Evolutionary conservation across 2,888 invertebrate species (phyloP), one percentile per base, ranked within the genome.

Genomic region (Tenthredo notha): DNA sequence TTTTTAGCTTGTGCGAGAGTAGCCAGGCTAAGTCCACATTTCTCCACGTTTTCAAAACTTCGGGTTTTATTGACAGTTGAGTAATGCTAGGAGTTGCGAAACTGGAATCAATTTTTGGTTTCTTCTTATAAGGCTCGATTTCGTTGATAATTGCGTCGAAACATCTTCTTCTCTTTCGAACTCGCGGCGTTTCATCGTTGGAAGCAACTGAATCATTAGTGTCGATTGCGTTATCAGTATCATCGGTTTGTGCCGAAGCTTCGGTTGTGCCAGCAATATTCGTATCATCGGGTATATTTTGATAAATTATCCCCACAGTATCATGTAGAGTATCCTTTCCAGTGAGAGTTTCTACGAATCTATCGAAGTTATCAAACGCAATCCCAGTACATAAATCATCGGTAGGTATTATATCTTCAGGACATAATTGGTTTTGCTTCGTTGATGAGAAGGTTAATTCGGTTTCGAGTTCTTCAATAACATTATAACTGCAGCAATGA

Each of bases 361-460:
- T 40, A 72, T 88, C 88, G 75, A 86, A 88, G 84, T 88, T 88
- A 83, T 88, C 83, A 54, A 87, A 87, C 6, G 88, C 87, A 43
- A 88, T 85, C 18, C 89, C 89, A 72, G 91, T 91, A 85, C 86
- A 82, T 67, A 90, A 87, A 83, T 89, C 86, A 10, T 87, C 85
- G 29, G 74, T 82, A 82, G 74, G 85, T 75, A 85, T 37, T 86
- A 91, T 90, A 86, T 88, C 90, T 87, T 89, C 88, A 77, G 91
- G 91, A 87, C 90, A 90, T 75, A 43, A 12, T 43, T 43, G 65
- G 29, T 72, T 72, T 72, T 72, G 18, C 0, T 40, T 33, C 40
- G 72, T 72, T n/a, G 40, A 18, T 40, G 72, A 1, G 18, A 40
- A 72, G n/a, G 72, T 72, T 15, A 72, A 3, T n/a, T 72, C 72